Percentiles rank a stretch among this genome's conserved stretches.
Evolutionary conservation across 1,140 invertebrate species (phyloP).

Genomic region (Aphis gossypii): DNA sequence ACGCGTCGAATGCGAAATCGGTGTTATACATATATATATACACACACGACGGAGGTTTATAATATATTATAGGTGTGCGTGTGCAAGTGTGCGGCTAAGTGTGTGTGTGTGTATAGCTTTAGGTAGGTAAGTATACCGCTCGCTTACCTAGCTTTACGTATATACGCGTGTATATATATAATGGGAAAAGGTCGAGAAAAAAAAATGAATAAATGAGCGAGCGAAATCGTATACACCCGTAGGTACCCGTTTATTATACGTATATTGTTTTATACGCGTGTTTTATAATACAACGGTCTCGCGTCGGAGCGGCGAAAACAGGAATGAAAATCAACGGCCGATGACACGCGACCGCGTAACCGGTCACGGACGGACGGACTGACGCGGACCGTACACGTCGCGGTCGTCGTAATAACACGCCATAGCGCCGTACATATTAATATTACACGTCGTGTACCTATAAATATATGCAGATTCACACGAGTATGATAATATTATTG

Average conservation of each 20-base stretch:
- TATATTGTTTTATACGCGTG: background rate
- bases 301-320: background rate
- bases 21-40: background rate
- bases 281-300: background rate
- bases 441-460: no score
- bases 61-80: background rate
- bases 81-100: no score
- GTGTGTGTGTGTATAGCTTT: background rate
- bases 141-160: background rate
- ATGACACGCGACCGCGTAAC: background rate
- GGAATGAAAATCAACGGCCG: conserved; percentile 7
- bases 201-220: conserved; percentile 16
- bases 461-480: no score
- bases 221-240: background rate
- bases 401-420: background rate
- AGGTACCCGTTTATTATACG: background rate
- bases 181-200: background rate
- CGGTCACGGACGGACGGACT: background rate
- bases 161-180: no score
- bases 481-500: no score
- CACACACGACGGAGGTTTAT: background rate
- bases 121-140: background rate
- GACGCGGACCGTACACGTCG: background rate
- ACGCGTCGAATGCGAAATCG: background rate
- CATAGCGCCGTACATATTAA: background rate